These are phyloP conservation scores for Xyrichtys novacula DNA, from an alignment of 2,797 vertebrate genomes.

Conservation along the genomic window DNA sequence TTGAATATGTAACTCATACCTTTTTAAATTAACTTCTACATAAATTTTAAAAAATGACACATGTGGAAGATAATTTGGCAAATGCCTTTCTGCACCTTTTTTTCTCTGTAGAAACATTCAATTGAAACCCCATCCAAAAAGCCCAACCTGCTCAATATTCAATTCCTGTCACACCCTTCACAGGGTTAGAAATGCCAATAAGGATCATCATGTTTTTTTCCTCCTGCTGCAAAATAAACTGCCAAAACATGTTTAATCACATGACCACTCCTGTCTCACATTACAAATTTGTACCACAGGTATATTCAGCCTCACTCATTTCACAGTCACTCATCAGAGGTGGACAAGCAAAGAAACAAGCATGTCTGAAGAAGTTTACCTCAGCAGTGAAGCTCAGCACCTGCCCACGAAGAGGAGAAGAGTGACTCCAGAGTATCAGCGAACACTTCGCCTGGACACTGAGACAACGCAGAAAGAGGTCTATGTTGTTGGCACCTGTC, in stretches of 20 bases:
- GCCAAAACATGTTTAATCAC: not conserved
- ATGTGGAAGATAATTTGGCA: too few species aligned
- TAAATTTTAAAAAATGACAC: too few species aligned
- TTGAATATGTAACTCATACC: too few species aligned
- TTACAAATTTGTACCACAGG: slow-evolving; percentile 6
- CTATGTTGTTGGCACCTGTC: slow-evolving; percentile 54
- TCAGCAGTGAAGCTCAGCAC: fast-evolving
- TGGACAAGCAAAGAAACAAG: not conserved
- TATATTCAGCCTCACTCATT: not conserved
- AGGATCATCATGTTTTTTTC: not conserved
- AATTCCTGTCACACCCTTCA: not conserved
- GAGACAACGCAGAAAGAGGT: not conserved
- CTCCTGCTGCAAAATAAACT: not conserved
- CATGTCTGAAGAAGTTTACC: slow-evolving; percentile 17
- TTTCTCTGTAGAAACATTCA: too few species aligned
- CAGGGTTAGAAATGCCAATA: too few species aligned
- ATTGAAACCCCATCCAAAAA: too few species aligned
- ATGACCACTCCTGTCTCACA: slow-evolving; percentile 10
- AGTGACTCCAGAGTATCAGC: not conserved
- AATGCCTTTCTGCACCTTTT: too few species aligned
- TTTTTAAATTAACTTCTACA: too few species aligned
- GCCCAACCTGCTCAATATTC: too few species aligned
- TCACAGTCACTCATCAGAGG: not conserved
- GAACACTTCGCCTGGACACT: slow-evolving; percentile 63
- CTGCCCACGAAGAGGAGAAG: not conserved